Percentiles rank a stretch among this genome's conserved stretches.
phyloP scores from a whole-genome alignment of 2,888 invertebrate genomes.

The Acleris literana region DNA sequence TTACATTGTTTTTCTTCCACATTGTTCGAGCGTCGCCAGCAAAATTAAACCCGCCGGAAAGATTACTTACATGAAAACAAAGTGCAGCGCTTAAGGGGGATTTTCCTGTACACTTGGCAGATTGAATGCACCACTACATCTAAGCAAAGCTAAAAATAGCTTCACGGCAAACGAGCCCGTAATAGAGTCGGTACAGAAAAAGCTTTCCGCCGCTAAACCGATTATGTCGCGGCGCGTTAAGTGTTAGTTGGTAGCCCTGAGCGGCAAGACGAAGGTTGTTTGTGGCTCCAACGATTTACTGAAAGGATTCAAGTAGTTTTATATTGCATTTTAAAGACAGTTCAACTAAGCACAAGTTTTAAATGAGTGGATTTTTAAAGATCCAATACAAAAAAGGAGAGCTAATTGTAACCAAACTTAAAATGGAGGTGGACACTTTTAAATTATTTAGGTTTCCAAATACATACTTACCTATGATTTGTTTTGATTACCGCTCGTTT shows the following conservation, averaged over 20 bases:
- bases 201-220: constrained; percentile 27
- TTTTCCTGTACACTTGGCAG: constrained; percentile 23
- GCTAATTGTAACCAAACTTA: too few relatives aligned
- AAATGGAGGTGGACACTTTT: too few relatives aligned
- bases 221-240: constrained; percentile 27
- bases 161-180: constrained; percentile 25
- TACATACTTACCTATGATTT: too few relatives aligned
- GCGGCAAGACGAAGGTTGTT: constrained; percentile 3
- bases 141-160: constrained; percentile 24
- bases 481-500: too few relatives aligned
- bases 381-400: too few relatives aligned
- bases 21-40: constrained; percentile 12
- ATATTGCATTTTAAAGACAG: too few relatives aligned
- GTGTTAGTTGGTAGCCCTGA: constrained; percentile 24
- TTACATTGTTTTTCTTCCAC: constrained; percentile 12
- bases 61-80: constrained; percentile 18
- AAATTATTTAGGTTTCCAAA: too few relatives aligned
- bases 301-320: too few relatives aligned
- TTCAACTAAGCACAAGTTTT: too few relatives aligned
- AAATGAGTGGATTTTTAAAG: too few relatives aligned
- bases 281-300: background rate
- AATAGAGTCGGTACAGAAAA: constrained; percentile 27
- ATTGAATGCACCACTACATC: constrained; percentile 30
- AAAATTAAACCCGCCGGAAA: constrained; percentile 27
- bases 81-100: constrained; percentile 16